Evolutionary conservation across 2,797 vertebrate genomes (phyloP).

Genomic region (Fistularia tabacaria): DNA sequence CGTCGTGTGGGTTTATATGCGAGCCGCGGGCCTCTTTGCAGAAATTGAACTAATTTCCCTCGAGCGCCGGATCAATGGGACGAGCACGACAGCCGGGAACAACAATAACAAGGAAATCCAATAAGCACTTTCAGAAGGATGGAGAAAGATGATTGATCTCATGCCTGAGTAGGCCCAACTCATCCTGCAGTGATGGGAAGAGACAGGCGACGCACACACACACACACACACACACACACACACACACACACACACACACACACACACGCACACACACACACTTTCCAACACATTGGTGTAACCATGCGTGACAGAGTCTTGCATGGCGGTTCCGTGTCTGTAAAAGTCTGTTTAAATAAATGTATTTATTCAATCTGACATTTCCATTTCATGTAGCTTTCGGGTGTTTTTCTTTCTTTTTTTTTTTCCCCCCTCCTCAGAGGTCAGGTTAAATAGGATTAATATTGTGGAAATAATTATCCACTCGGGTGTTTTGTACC

Average conservation of each 20-base stretch:
- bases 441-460: constrained; percentile 2
- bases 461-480: constrained; percentile 22
- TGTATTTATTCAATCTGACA: too few species aligned
- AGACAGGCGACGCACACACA: constrained; percentile 24
- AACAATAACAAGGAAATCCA: constrained; percentile 42
- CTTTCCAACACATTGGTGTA: not conserved
- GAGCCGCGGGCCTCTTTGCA: constrained; percentile 3
- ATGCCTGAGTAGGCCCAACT: constrained; percentile 56
- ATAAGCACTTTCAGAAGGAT: constrained; percentile 47
- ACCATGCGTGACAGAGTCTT: too few species aligned
- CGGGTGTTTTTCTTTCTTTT: too few species aligned
- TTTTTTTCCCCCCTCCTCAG: not conserved
- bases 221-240: not conserved
- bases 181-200: constrained; percentile 53
- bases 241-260: constrained; percentile 4
- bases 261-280: constrained; percentile 3
- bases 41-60: constrained; percentile 34
- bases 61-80: constrained; percentile 48
- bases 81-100: constrained; percentile 30
- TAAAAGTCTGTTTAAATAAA: too few species aligned
- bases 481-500: constrained; percentile 29
- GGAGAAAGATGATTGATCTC: constrained; percentile 38
- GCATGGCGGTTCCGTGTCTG: too few species aligned
- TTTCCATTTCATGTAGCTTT: too few species aligned
- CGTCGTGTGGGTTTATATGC: constrained; percentile 14